Percentiles rank a stretch among this genome's conserved stretches.
phyloP scores from a whole-genome alignment of 1,140 invertebrate species.

The Ceratitis capitata region DNA sequence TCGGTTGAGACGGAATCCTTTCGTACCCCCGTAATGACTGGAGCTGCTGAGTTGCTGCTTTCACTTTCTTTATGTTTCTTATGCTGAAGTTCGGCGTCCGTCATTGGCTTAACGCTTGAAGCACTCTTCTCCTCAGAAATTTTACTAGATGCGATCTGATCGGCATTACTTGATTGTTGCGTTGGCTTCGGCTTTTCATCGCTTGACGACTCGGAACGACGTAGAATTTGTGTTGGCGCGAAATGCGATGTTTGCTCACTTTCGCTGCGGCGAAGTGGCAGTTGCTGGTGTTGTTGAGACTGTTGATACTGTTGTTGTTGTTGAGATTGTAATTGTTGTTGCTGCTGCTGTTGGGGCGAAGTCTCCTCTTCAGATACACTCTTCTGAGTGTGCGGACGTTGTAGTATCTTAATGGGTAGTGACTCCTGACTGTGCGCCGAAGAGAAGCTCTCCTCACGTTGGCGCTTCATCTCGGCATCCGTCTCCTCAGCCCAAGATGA shows the following conservation, averaged over 20 bases:
- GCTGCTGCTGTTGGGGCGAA: conserved; percentile 25
- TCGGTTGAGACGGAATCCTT: neutral
- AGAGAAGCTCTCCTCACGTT: conserved; percentile 60
- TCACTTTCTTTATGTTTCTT: conserved; percentile 47
- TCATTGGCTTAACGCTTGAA: neutral
- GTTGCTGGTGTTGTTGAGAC: conserved; percentile 39
- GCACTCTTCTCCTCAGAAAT: conserved; percentile 41
- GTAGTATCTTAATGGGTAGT: conserved; percentile 62
- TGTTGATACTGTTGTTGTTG: conserved; percentile 46
- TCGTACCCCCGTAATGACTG: neutral
- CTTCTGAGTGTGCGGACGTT: conserved; percentile 57
- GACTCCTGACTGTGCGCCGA: conserved; percentile 61
- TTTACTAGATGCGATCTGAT: neutral
- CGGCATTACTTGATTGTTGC: neutral
- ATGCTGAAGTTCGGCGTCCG: neutral
- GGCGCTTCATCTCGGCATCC: conserved; percentile 59
- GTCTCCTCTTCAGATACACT: conserved; percentile 57
- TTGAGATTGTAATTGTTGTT: conserved; percentile 17
- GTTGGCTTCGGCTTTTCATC: conserved; percentile 47
- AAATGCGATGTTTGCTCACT: conserved; percentile 43
- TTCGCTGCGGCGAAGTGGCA: conserved; percentile 18
- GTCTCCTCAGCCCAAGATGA: conserved; percentile 64
- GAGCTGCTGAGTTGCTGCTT: conserved; percentile 36
- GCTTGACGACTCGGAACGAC: conserved; percentile 50
- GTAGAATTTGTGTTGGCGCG: conserved; percentile 56